Evolutionary conservation across 64 coral and sea anemone genomes (phyloP), one percentile per base, ranked within the genome.

Genomic region (Pachyseris speciosa): DNA sequence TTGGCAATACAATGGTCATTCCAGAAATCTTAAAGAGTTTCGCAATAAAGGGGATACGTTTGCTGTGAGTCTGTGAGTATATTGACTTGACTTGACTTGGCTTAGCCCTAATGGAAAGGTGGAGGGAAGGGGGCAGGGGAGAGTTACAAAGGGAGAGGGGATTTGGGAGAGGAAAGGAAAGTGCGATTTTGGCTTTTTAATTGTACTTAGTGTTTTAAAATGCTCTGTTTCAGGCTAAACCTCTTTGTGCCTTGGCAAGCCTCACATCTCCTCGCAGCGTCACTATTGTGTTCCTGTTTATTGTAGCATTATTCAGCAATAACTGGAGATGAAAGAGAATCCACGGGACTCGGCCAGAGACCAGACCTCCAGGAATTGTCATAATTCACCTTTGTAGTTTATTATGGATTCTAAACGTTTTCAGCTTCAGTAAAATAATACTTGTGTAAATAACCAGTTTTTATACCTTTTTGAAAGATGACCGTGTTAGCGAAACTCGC

Each of bases 241-340:
- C 77, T 40, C 77, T 53, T 19, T 81, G 77, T 81, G 77, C 77
- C 10, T 61, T 41, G 77, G 77, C 77, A 59, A 81, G 77, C 34
- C 22, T 81, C 3, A 8, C 51, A 13, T 63, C 77, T 40, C 34
- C 77, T 40, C 30, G 25, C 7, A n/a, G 9, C 4, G 5, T 63
- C 32, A 42, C 34, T 19, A 19, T 81, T 19, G 5, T 81, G 24
- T 61, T 81, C 20, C 7, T 63, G 20, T 53, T 81, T 58, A 27
- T 61, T 9, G 10, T 81, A 4, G 20, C 77, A 17, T 39, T 63
- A 26, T 36, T 6, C 6, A 36, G 6, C 63, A 3, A 40, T 9
- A 37, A 63, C 34, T 59, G 77, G 77, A 81, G 51, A 40, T 81
- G n/a, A 81, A 52, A 27, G 31, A 26, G 22, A 71, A 3, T 20